phyloP scores from a whole-genome alignment of 2,797 vertebrate species.

The Pseudotriccus pelzelni region DNA sequence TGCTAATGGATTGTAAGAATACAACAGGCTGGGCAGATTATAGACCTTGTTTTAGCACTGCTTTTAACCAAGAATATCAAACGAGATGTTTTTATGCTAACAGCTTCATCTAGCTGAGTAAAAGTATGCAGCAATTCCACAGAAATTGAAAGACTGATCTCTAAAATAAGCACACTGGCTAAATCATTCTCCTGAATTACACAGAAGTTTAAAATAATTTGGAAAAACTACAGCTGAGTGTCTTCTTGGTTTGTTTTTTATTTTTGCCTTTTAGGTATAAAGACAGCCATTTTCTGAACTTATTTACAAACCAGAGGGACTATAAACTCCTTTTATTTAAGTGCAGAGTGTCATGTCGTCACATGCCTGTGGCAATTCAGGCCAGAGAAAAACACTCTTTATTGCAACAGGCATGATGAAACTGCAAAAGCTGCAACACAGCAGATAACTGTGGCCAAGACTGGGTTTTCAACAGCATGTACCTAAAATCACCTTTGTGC shows the following conservation, averaged over 20 bases:
- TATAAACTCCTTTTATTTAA: not conserved
- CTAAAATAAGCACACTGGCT: not conserved
- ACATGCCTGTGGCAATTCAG: not conserved
- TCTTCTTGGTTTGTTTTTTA: not conserved
- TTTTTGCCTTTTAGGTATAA: not conserved
- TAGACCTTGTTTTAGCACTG: not conserved
- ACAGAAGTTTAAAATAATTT: not conserved
- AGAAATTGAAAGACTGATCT: not conserved
- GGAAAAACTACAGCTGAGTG: not conserved
- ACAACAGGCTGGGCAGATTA: not conserved
- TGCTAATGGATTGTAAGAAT: not conserved
- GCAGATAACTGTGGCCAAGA: not conserved
- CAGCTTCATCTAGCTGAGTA: not conserved
- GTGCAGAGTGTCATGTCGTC: not conserved
- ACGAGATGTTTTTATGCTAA: not conserved
- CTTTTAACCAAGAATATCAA: not conserved
- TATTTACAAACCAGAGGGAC: not conserved
- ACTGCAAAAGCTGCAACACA: not conserved
- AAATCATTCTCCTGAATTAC: not conserved
- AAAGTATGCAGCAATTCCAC: not conserved
- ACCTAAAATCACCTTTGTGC: conserved; percentile 2
- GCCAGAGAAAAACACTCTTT: not conserved
- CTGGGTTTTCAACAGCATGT: not conserved
- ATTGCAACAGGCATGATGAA: not conserved
- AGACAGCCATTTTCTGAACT: not conserved